phyloP scores from a whole-genome alignment of 2,888 invertebrate genomes.

The Matsumyia berberina region DNA sequence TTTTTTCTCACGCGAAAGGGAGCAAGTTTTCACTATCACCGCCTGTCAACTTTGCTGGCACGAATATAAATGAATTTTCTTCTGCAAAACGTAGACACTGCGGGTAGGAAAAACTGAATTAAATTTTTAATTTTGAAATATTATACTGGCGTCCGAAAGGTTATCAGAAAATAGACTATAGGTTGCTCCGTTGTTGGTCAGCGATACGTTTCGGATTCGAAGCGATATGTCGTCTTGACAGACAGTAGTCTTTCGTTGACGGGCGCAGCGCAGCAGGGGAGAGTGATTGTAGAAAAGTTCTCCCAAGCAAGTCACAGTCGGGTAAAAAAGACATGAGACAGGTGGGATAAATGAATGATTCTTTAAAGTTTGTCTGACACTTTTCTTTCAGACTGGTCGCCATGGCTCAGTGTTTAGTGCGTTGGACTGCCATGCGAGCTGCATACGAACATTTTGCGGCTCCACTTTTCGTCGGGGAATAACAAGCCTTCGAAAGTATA shows the following conservation, averaged over 20 bases:
- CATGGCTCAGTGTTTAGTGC: too few species aligned
- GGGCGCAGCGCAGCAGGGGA: neutral
- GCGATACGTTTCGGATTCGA: slow-evolving; percentile 16
- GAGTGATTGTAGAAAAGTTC: slow-evolving; percentile 3
- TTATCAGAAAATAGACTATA: slow-evolving; percentile 55
- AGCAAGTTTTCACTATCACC: slow-evolving; percentile 15
- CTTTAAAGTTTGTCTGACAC: too few species aligned
- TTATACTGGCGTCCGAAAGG: slow-evolving; percentile 51
- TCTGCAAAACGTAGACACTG: slow-evolving; percentile 26
- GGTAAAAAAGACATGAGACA: neutral
- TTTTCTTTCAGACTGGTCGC: neutral
- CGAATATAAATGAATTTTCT: slow-evolving; percentile 77
- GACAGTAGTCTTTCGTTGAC: neutral
- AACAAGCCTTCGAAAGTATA: too few species aligned
- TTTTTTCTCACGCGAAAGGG: slow-evolving; percentile 66
- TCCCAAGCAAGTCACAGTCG: slow-evolving; percentile 5
- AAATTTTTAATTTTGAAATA: slow-evolving; percentile 13
- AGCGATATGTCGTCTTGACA: slow-evolving; percentile 35
- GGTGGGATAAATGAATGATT: neutral
- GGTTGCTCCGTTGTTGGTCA: slow-evolving; percentile 68
- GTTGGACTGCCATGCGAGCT: too few species aligned
- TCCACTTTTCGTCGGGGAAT: too few species aligned
- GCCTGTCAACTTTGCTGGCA: slow-evolving; percentile 48
- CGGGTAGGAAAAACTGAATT: slow-evolving; percentile 20
- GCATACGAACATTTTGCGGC: too few species aligned